Percentiles rank a stretch among this genome's conserved stretches.
Conservation (phyloP, 2,797 vertebrate species). For the Graptemys geographica region DNA sequence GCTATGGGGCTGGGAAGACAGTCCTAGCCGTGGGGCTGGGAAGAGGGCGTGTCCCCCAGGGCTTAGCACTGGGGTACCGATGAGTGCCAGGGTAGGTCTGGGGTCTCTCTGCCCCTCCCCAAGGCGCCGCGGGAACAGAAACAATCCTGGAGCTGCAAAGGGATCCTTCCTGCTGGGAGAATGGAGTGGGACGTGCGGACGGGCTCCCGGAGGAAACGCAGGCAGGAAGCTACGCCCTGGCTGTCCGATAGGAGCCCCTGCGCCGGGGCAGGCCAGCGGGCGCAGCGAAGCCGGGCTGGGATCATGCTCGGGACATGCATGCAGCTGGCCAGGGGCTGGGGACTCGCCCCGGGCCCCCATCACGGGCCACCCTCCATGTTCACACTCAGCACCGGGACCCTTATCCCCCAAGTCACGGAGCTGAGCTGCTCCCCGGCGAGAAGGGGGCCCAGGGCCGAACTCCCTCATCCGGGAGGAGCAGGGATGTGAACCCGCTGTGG, state of each 20-base stretch:
- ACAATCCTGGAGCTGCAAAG: slow-evolving; percentile 41
- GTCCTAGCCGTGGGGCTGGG: too few species aligned
- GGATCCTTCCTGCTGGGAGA: slow-evolving; percentile 89
- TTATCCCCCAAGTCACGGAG: too few species aligned
- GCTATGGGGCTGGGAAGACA: too few species aligned
- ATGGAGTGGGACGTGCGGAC: slow-evolving; percentile 80
- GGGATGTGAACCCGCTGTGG: too few species aligned
- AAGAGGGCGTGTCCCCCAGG: rapidly evolving
- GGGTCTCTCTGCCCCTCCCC: too few species aligned
- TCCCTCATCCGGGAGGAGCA: neutral
- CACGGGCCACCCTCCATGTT: too few species aligned
- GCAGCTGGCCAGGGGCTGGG: too few species aligned
- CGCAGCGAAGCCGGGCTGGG: neutral
- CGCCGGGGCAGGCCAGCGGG: slow-evolving; percentile 7
- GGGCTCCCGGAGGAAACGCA: slow-evolving; percentile 83
- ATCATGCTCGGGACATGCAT: rapidly evolving
- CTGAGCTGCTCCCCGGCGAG: too few species aligned
- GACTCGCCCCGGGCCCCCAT: too few species aligned
- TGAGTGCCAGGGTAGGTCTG: too few species aligned
- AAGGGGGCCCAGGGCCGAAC: neutral
- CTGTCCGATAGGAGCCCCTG: slow-evolving; percentile 35
- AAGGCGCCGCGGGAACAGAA: slow-evolving; percentile 63
- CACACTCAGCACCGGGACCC: too few species aligned
- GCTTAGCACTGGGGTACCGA: too few species aligned
- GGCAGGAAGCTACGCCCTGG: slow-evolving; percentile 91